Base-by-base conservation (phyloP, 2,113 vertebrate species). In the Myrmecophaga tridactyla region DNA sequence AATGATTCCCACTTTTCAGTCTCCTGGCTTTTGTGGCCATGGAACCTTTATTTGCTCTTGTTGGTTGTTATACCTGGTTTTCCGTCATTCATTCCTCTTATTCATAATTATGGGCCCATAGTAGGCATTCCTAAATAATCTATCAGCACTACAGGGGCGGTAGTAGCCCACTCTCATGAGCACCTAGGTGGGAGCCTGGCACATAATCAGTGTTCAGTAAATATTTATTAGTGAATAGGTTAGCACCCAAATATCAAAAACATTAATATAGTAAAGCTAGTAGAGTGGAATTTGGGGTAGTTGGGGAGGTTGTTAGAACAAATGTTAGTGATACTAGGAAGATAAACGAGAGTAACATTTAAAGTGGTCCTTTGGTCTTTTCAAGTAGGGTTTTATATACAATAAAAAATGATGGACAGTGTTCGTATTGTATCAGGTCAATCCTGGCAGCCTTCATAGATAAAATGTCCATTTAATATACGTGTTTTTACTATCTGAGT, bases 161-260 rank as follows among this genome's bases (percentile, higher is more conserved):
- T 43, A 94, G 70, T 56, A 87, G n/a, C 84, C 15, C 14, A 46
- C 12, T 73, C 15, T 46, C 27, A 23, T 89, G 82, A 72, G 29
- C 15, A 67, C 31, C 39, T 82, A 89, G 53, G n/a, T 46, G 9
- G 51, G 23, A 34, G 46, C 36, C 70, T 96, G 56, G 15, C 31
- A 43, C 17, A 63, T 29, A 67, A 18, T 84, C 27, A 51, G 15
- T 51, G 46, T 13, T 56, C 63, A 83, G 12, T 82, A 86, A 86
- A 46, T 72, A 62, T 48, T 92, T 72, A 87, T 90, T 94, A 63
- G 62, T 7, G 10, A 92, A 69, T 73, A 62, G 83, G 11, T 97
- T 82, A 56, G 12, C 13, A 67, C 29, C 3, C 21, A 90, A 23
- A 72, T 89, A 81, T 31, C 23, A 94, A 95, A 72, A 18, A 3